Base-by-base conservation (phyloP, 2,797 vertebrate species). In the Tenualosa thibaudeaui region DNA sequence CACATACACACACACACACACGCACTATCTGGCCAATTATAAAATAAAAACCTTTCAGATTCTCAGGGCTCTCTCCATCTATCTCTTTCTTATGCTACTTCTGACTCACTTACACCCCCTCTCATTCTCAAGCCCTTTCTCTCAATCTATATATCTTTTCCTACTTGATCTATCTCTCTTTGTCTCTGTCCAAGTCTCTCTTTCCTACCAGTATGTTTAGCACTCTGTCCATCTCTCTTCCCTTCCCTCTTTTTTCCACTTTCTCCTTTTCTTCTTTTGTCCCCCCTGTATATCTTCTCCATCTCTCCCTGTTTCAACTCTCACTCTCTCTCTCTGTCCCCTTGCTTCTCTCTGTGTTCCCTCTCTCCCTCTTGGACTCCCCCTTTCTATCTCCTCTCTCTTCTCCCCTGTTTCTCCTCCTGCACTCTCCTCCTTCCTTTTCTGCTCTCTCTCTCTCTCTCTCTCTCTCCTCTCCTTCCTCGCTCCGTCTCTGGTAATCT, bases 401-500 rank as follows among this genome's bases (percentile, higher is more conserved):
- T 84, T 85, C 82, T 81, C 86, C 31, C 31, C 31, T 31, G 31
- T 31, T 31, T 86, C 83, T 82, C 87, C 37, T 3, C 26, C 62
- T 10, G 31, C 31, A 31, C 62, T 68, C 81, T 17, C 26, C 8
- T 4, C 15, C 31, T 31, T 31, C 1, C 31, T 31, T 1, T 31
- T 31, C 31, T 31, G 31, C 68, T 19, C 56, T 24, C 10, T n/a
- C 7, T n/a, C 26, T 56, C 83, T 13, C 62, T 15, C 13, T 53
- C 6, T 40, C 22, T 49, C 81, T 54, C 49, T 26, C 58, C 87
- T 50, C 83, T 46, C 54, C 24, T 40, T 78, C 51, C 19, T 65
- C 24, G 46, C 62, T 40, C 84, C 89, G 12, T 53, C 51, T 15
- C 15, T 13, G 13, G 88, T 88, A 84, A 86, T 86, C 86, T 60